Evolutionary conservation across 2,888 invertebrate genomes (phyloP).

Genomic region (Rotaria macrura): DNA sequence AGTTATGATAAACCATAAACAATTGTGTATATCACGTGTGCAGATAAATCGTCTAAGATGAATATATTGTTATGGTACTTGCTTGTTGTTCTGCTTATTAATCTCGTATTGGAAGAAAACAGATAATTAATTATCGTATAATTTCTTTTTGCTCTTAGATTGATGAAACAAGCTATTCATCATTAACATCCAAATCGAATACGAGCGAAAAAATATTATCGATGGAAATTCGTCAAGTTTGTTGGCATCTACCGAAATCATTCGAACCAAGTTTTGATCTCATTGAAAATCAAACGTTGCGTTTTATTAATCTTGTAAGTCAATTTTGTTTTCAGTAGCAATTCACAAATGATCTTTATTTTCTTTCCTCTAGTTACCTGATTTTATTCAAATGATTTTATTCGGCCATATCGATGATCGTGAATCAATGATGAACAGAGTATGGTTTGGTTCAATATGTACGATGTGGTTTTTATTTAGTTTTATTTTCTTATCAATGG

Average conservation of each 20-base stretch:
- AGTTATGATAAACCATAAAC: too few relatives aligned
- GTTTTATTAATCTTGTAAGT: neutral
- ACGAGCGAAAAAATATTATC: neutral
- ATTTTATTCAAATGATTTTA: neutral
- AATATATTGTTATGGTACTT: too few relatives aligned
- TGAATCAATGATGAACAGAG: neutral
- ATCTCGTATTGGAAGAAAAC: too few relatives aligned
- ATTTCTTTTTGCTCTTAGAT: neutral
- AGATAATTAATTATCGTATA: too few relatives aligned
- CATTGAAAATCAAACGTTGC: neutral
- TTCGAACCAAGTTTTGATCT: neutral
- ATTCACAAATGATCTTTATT: neutral
- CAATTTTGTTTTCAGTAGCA: neutral
- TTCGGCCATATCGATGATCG: neutral
- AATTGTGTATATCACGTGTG: too few relatives aligned
- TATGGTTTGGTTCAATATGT: neutral
- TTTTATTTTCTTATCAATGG: neutral
- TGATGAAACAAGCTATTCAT: neutral
- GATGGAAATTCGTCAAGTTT: neutral
- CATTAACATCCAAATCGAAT: neutral
- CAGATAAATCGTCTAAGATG: too few relatives aligned
- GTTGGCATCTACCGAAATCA: neutral
- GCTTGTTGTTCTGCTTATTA: too few relatives aligned
- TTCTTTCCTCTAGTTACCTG: neutral
- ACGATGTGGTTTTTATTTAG: neutral